A percentile compares a stretch with the other conserved stretches of the same genome.
These are phyloP conservation scores for Caenorhabditis macrosperma DNA, from an alignment of 2,888 invertebrate species.

Conservation along the genomic window DNA sequence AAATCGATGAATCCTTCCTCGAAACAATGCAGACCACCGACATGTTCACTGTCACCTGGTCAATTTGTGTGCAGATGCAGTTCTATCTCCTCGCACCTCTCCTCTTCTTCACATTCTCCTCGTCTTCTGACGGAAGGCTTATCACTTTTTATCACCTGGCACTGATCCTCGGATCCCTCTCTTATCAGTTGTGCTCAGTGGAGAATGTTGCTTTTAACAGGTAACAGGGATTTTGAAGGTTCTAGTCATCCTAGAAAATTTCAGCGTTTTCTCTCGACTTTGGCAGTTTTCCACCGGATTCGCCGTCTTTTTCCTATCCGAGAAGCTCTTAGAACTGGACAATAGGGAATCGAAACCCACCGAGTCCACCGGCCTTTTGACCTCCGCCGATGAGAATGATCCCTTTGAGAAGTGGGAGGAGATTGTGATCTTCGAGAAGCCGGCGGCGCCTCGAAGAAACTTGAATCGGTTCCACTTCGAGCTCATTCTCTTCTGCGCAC, in stretches of 20 bases:
- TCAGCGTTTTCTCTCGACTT: conserved; percentile 47
- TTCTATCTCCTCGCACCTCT: conserved; percentile 63
- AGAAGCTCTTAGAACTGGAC: background rate
- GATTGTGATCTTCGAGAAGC: background rate
- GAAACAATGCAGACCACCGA: background rate
- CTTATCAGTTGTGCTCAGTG: background rate
- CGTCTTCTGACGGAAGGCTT: too few species aligned
- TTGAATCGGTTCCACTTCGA: background rate
- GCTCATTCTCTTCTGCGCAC: background rate
- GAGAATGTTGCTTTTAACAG: conserved; percentile 26
- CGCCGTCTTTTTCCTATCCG: background rate
- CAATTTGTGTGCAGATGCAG: conserved; percentile 66
- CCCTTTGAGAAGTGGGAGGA: background rate
- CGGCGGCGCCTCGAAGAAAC: background rate
- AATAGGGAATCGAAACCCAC: background rate
- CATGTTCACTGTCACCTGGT: conserved; percentile 68
- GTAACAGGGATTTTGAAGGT: too few species aligned
- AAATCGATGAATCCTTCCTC: too few species aligned
- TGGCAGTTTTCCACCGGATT: conserved; percentile 53
- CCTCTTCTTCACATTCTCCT: conserved; percentile 53
- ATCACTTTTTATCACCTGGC: background rate
- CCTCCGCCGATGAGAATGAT: background rate
- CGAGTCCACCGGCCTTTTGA: background rate
- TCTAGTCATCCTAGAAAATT: background rate
- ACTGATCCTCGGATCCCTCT: background rate